These are phyloP conservation scores for Aeoliscus strigatus DNA, from an alignment of 2,797 vertebrate genomes.

Conservation along the genomic window DNA sequence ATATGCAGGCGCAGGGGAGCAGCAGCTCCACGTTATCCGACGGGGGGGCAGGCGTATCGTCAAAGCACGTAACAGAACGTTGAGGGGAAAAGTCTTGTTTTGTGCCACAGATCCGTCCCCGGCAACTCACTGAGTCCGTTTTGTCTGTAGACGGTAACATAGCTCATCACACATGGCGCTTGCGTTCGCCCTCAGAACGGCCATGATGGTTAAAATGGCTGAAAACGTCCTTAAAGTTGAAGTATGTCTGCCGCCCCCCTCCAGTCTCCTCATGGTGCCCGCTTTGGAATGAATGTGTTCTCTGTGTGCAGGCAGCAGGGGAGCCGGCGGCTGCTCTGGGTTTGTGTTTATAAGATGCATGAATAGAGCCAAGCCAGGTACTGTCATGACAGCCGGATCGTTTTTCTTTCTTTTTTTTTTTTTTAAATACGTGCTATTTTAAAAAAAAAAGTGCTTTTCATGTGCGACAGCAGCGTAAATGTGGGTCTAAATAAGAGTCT, in stretches of 20 bases:
- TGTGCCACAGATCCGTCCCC: slow-evolving; percentile 33
- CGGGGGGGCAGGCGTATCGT: slow-evolving; percentile 11
- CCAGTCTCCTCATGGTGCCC: slow-evolving; percentile 52
- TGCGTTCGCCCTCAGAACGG: slow-evolving; percentile 30
- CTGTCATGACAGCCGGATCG: slow-evolving; percentile 24
- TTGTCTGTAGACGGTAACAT: slow-evolving; percentile 15
- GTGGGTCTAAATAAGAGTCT: neutral
- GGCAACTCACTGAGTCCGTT: slow-evolving; percentile 51
- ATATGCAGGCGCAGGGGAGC: slow-evolving; percentile 18
- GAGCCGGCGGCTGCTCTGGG: slow-evolving; percentile 38
- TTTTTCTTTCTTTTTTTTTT: slow-evolving; percentile 9
- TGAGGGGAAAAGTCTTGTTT: slow-evolving; percentile 46
- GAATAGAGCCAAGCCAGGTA: slow-evolving; percentile 59
- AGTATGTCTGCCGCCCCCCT: slow-evolving; percentile 41
- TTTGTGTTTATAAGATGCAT: slow-evolving; percentile 53
- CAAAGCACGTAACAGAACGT: slow-evolving; percentile 25
- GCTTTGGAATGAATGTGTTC: slow-evolving; percentile 71
- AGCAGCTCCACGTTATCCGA: slow-evolving; percentile 8
- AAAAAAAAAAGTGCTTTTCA: slow-evolving; percentile 4
- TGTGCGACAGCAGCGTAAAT: slow-evolving; percentile 1
- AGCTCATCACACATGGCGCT: slow-evolving; percentile 26
- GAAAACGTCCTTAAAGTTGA: slow-evolving; percentile 52
- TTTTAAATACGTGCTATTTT: slow-evolving; percentile 28
- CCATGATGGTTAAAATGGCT: slow-evolving; percentile 43
- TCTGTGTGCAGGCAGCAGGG: slow-evolving; percentile 64